phyloP scores from a whole-genome alignment of 2,113 vertebrate species.

The Paramormyrops kingsleyae region DNA sequence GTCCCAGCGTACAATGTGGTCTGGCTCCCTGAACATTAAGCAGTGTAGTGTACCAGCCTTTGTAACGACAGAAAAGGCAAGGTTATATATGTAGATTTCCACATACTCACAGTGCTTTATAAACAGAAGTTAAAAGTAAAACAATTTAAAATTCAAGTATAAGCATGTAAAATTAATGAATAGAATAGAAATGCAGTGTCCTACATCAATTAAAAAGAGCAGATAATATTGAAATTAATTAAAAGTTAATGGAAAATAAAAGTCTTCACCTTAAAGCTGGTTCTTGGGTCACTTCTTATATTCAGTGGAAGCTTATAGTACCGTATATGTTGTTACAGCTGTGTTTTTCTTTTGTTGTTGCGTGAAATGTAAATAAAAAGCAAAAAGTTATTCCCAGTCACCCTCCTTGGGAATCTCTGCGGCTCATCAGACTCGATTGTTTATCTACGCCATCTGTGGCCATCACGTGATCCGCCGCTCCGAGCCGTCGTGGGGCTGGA shows the following conservation, averaged over 20 bases:
- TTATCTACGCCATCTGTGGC: background rate
- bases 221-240: background rate
- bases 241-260: background rate
- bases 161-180: background rate
- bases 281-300: background rate
- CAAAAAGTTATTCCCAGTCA: background rate
- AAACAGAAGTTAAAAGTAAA: background rate
- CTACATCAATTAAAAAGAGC: background rate
- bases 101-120: background rate
- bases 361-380: background rate
- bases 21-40: background rate
- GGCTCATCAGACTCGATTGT: background rate
- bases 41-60: background rate
- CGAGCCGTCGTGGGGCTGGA: background rate
- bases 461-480: background rate
- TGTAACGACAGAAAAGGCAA: background rate
- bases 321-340: background rate
- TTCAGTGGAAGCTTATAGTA: background rate
- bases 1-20: background rate
- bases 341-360: background rate
- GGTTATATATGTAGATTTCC: background rate
- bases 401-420: background rate
- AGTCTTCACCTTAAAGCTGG: background rate
- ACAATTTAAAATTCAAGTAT: background rate
- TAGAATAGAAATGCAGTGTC: background rate